Evolutionary conservation across 2,888 invertebrate genomes (phyloP).

Genomic region (Drosophila multiciliata): DNA sequence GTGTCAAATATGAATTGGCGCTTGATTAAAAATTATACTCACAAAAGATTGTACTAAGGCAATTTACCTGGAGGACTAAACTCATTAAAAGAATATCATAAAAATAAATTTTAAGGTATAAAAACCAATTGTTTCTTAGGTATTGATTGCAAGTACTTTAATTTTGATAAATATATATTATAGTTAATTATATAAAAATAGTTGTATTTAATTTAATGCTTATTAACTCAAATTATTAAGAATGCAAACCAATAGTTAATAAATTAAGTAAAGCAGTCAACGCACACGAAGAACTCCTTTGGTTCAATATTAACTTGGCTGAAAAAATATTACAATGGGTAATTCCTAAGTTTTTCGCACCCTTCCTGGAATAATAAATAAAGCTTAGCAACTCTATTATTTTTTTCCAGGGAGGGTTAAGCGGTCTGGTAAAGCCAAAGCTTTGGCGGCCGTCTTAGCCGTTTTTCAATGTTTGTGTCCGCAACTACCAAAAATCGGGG

Average conservation of each 20-base stretch:
- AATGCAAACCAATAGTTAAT: background rate
- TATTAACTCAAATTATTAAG: background rate
- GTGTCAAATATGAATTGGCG: background rate
- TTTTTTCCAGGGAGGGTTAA: constrained; percentile 56
- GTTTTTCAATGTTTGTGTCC: constrained; percentile 22
- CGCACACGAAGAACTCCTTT: constrained; percentile 9
- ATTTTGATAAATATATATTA: background rate
- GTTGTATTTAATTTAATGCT: background rate
- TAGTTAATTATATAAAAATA: background rate
- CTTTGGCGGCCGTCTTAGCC: constrained; percentile 13
- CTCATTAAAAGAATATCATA: background rate
- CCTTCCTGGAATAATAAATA: constrained; percentile 62
- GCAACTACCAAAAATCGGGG: constrained; percentile 9
- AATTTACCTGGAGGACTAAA: background rate
- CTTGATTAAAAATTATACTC: background rate
- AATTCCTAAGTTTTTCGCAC: constrained; percentile 17
- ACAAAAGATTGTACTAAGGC: background rate
- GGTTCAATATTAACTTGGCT: constrained; percentile 10
- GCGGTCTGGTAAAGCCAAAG: constrained; percentile 40
- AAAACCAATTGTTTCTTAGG: background rate
- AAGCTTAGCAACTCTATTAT: constrained; percentile 62
- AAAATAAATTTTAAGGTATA: background rate
- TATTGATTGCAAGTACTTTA: background rate
- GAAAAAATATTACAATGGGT: background rate
- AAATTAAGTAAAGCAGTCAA: constrained; percentile 3